Conservation (phyloP, 2,888 invertebrate genomes). For the Drosophila gaucha region DNA sequence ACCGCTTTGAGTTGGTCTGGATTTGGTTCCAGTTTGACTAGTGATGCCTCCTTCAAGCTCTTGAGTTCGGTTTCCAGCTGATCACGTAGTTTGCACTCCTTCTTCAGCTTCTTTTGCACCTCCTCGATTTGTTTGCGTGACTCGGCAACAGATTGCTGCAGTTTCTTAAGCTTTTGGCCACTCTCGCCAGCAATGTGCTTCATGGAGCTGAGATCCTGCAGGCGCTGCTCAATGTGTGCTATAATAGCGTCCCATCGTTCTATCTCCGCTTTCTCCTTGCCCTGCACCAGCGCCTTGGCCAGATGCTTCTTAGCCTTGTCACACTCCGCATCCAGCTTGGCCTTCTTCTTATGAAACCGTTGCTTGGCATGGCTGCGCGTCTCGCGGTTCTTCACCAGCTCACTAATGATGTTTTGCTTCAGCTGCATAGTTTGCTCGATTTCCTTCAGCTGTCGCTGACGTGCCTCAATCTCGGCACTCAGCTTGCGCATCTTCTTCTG, state of each 20-base stretch:
- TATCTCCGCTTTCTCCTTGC: slow-evolving; percentile 84
- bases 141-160: slow-evolving; percentile 90
- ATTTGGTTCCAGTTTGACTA: slow-evolving; percentile 67
- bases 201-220: slow-evolving; percentile 86
- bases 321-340: slow-evolving; percentile 87
- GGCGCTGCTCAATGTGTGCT: slow-evolving; percentile 85
- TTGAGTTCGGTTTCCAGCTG: slow-evolving; percentile 89
- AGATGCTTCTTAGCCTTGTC: slow-evolving; percentile 87
- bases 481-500: slow-evolving; percentile 83
- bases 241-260: slow-evolving; percentile 85
- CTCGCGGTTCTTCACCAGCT: slow-evolving; percentile 87
- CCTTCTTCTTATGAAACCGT: slow-evolving; percentile 88
- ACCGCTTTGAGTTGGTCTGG: slow-evolving; percentile 88
- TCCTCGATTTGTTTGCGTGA: slow-evolving; percentile 92
- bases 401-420: slow-evolving; percentile 90
- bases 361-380: slow-evolving; percentile 87
- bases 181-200: slow-evolving; percentile 88
- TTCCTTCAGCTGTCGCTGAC: slow-evolving; percentile 89
- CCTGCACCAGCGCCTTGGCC: slow-evolving; percentile 85
- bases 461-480: slow-evolving; percentile 87
- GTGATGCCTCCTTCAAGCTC: slow-evolving; percentile 85
- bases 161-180: slow-evolving; percentile 88
- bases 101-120: slow-evolving; percentile 89
- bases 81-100: slow-evolving; percentile 90
- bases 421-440: slow-evolving; percentile 89